These are phyloP conservation scores for Coelinius sp. DNA, from an alignment of 2,888 invertebrate genomes.

Conservation along the genomic window DNA sequence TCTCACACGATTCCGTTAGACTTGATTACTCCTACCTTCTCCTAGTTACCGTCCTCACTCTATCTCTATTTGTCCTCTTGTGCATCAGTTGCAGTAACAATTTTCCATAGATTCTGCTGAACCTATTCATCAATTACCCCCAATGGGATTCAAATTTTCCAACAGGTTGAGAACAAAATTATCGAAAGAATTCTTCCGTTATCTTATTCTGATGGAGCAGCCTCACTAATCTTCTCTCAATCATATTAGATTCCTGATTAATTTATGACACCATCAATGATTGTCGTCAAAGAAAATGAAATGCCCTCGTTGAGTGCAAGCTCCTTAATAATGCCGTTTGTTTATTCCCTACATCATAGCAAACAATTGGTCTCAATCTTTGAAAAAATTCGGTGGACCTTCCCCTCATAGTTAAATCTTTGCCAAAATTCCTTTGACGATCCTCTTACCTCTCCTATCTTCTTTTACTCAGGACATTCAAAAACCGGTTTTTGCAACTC, in stretches of 20 bases:
- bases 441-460: not conserved
- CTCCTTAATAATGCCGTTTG: not conserved
- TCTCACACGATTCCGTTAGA: conserved; percentile 35
- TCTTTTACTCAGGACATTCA: conserved; percentile 17
- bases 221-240: not conserved
- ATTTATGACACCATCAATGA: not conserved
- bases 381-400: not conserved
- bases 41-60: conserved; percentile 45
- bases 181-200: conserved; percentile 31
- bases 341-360: not conserved
- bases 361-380: not conserved
- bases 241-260: not conserved
- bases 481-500: conserved; percentile 49
- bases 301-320: not conserved
- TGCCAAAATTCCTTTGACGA: not conserved
- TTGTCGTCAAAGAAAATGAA: not conserved
- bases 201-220: conserved; percentile 44
- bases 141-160: not conserved
- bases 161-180: not conserved
- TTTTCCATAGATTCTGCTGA: not conserved
- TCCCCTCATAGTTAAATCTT: not conserved
- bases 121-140: not conserved
- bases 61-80: too few species aligned
- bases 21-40: conserved; percentile 35
- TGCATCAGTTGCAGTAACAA: conserved; percentile 22